Conservation (phyloP, 2,113 vertebrate species). For the Anhinga anhinga region DNA sequence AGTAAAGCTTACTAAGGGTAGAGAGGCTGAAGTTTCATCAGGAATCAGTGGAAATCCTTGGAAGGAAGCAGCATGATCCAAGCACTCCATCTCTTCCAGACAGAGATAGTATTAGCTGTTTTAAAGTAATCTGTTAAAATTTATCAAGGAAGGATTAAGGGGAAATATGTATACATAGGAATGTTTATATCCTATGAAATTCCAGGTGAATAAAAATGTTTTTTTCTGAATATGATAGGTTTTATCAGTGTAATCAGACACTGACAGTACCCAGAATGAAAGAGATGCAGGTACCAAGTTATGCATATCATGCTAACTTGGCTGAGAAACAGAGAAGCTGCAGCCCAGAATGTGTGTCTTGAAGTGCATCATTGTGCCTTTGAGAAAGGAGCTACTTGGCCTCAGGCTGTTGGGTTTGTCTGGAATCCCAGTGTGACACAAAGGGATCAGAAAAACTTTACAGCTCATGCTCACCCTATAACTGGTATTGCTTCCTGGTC, state of each 20-base stretch:
- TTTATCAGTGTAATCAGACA: not conserved
- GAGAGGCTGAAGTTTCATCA: not conserved
- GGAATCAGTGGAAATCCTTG: not conserved
- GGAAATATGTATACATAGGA: not conserved
- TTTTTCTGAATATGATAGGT: not conserved
- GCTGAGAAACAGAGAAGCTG: not conserved
- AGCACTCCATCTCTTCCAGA: not conserved
- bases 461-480: not conserved
- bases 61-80: not conserved
- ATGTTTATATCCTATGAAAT: not conserved
- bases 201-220: not conserved
- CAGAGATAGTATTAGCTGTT: not conserved
- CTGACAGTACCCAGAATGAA: not conserved
- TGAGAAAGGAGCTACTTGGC: not conserved
- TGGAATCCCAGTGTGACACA: not conserved
- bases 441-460: not conserved
- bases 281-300: not conserved
- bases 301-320: not conserved
- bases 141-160: not conserved
- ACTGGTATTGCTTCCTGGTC: not conserved
- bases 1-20: not conserved
- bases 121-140: not conserved
- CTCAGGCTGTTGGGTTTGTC: not conserved
- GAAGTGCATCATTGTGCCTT: not conserved
- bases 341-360: not conserved